These are phyloP conservation scores for Agrypnus murinus DNA, from an alignment of 2,888 invertebrate genomes.

Conservation along the genomic window DNA sequence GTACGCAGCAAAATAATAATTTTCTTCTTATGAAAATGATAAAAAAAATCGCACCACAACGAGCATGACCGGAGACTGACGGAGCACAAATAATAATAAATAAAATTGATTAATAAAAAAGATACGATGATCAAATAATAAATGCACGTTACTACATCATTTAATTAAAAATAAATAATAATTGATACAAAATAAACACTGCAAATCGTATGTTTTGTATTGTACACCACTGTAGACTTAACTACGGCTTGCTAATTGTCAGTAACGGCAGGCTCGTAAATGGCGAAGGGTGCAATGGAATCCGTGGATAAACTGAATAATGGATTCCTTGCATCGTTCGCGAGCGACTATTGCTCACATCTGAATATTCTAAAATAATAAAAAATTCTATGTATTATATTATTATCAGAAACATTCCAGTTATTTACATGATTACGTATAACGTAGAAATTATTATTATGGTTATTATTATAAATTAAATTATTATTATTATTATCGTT, in stretches of 20 bases:
- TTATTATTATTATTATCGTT: slow-evolving; percentile 3
- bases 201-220: slow-evolving; percentile 51
- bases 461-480: neutral
- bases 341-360: slow-evolving; percentile 70
- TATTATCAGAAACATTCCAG: slow-evolving; percentile 66
- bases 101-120: no score
- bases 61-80: slow-evolving; percentile 60
- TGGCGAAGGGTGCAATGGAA: slow-evolving; percentile 55
- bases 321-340: slow-evolving; percentile 53
- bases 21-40: slow-evolving; percentile 66
- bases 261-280: slow-evolving; percentile 69
- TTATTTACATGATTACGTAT: slow-evolving; percentile 68
- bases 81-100: slow-evolving; percentile 51
- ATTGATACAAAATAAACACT: slow-evolving; percentile 26
- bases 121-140: slow-evolving; percentile 32
- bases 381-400: slow-evolving; percentile 71
- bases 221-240: slow-evolving; percentile 55
- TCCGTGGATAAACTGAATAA: no score
- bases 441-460: slow-evolving; percentile 65
- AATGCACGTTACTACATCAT: slow-evolving; percentile 39
- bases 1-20: slow-evolving; percentile 65
- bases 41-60: slow-evolving; percentile 53
- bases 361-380: slow-evolving; percentile 72
- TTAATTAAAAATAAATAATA: slow-evolving; percentile 9
- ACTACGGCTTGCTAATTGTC: slow-evolving; percentile 65